phyloP scores from a whole-genome alignment of 2,113 vertebrate species.

The Callaeas wilsoni region DNA sequence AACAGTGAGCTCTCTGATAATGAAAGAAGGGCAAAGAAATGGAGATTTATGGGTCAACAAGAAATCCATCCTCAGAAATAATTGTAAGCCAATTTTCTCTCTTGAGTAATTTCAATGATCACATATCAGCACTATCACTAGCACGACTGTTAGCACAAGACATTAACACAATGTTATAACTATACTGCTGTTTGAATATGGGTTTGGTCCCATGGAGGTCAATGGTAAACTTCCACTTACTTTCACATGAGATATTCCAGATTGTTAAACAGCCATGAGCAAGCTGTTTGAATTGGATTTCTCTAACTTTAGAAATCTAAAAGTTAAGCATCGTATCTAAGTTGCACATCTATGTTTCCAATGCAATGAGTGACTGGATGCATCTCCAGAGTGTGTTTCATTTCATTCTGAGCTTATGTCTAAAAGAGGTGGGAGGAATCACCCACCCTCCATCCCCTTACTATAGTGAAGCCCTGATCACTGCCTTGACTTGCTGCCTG shows the following conservation, averaged over 20 bases:
- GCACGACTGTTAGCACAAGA: neutral
- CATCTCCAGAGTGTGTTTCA: neutral
- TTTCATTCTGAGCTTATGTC: neutral
- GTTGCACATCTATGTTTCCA: neutral
- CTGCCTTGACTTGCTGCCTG: neutral
- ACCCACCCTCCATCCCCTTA: neutral
- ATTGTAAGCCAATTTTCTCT: neutral
- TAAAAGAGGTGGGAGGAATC: neutral
- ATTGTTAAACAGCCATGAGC: neutral
- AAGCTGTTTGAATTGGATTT: neutral
- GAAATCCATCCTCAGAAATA: neutral
- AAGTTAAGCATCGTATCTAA: neutral
- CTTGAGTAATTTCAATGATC: neutral
- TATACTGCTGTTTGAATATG: neutral
- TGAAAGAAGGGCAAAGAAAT: neutral
- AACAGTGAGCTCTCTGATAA: neutral
- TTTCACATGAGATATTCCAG: neutral
- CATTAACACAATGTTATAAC: neutral
- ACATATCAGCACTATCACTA: neutral
- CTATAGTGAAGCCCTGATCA: rapidly evolving
- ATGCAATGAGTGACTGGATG: neutral
- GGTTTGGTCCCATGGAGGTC: neutral
- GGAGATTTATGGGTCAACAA: neutral
- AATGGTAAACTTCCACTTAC: neutral
- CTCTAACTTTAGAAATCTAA: neutral